Evolutionary conservation across 2,113 vertebrate species (phyloP).

Genomic region (Colius striatus): DNA sequence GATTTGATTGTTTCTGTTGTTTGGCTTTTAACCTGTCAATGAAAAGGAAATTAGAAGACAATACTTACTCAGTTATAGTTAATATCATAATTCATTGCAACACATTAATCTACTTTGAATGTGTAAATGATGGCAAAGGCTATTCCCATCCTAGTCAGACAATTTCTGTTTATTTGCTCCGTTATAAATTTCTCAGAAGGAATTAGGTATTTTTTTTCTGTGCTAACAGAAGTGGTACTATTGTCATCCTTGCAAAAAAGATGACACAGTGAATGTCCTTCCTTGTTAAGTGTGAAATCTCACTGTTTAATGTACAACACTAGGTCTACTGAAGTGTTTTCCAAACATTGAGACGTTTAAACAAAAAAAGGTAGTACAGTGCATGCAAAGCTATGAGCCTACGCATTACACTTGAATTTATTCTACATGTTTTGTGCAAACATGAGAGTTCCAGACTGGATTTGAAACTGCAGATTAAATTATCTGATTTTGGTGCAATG

Average conservation of each 20-base stretch:
- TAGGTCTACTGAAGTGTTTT: background rate
- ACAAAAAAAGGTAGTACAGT: background rate
- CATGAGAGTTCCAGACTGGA: background rate
- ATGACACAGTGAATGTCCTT: background rate
- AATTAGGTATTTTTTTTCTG: background rate
- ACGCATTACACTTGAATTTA: background rate
- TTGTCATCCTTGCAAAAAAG: background rate
- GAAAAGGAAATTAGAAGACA: background rate
- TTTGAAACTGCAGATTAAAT: background rate
- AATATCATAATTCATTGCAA: background rate
- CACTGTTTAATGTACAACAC: background rate
- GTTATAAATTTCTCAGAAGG: background rate
- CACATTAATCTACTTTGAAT: background rate
- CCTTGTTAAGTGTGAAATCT: background rate
- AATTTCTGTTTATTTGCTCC: background rate
- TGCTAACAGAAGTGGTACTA: background rate
- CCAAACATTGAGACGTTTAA: background rate
- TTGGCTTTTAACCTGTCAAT: background rate
- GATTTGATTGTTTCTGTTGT: background rate
- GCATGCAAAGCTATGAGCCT: background rate
- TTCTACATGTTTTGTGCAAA: slow-evolving; percentile 5
- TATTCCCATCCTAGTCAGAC: background rate
- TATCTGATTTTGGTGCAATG: background rate
- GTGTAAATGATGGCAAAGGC: background rate
- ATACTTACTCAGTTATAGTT: background rate